Conservation (phyloP, 2,113 vertebrate species). For the Anser brachyrhynchus region DNA sequence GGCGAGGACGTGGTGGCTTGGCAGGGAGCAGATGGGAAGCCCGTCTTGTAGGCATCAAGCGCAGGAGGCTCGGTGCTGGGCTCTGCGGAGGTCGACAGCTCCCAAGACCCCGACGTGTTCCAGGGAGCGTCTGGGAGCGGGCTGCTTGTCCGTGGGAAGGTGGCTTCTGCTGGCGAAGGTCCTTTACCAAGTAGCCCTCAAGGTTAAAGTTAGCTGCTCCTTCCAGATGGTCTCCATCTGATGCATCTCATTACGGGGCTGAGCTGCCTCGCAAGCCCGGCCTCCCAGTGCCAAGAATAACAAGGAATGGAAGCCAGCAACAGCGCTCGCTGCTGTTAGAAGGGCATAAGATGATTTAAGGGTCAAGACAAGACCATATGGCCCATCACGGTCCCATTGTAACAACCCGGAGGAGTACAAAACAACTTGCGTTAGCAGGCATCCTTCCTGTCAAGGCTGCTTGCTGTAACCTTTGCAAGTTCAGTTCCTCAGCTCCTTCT, state of each 20-base stretch:
- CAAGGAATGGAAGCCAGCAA: slow-evolving; percentile 67
- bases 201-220: slow-evolving; percentile 79
- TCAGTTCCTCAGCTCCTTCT: background rate
- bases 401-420: slow-evolving; percentile 55
- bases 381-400: slow-evolving; percentile 36
- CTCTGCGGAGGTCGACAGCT: slow-evolving; percentile 42
- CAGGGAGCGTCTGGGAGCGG: background rate
- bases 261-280: slow-evolving; percentile 49
- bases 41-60: background rate
- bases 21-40: slow-evolving; percentile 61
- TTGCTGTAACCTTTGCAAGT: background rate
- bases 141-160: slow-evolving; percentile 40
- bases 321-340: slow-evolving; percentile 60
- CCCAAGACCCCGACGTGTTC: background rate
- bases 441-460: slow-evolving; percentile 3
- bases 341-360: slow-evolving; percentile 66
- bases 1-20: background rate
- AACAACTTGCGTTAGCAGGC: background rate
- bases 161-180: slow-evolving; percentile 51
- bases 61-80: background rate
- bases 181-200: slow-evolving; percentile 73
- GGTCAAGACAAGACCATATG: slow-evolving; percentile 78
- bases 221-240: slow-evolving; percentile 81
- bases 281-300: slow-evolving; percentile 77
- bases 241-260: slow-evolving; percentile 75